A percentile compares a stretch with the other conserved stretches of the same genome.
Evolutionary conservation across 2,797 vertebrate species (phyloP).

Genomic region (Betta splendens): DNA sequence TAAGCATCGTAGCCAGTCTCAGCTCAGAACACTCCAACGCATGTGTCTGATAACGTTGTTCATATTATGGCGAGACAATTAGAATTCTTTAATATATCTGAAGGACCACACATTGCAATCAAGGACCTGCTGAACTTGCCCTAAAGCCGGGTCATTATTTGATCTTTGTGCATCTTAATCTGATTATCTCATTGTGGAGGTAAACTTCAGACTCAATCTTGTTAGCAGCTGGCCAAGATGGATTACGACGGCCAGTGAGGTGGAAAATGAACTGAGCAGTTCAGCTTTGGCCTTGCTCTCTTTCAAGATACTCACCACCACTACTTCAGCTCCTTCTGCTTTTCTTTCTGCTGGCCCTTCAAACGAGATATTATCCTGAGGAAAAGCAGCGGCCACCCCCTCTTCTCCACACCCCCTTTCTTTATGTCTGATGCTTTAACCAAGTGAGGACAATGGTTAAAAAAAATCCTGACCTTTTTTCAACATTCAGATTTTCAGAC

Average conservation of each 20-base stretch:
- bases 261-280: conserved; percentile 99
- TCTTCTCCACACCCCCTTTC: conserved; percentile 71
- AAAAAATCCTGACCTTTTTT: conserved; percentile 74
- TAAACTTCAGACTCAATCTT: conserved; percentile 99
- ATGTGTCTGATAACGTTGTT: conserved; percentile 36
- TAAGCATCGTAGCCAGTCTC: neutral
- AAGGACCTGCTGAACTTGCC: conserved; percentile 99
- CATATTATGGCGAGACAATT: conserved; percentile 76
- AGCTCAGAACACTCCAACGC: neutral
- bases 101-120: conserved; percentile 99
- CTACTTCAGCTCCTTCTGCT: conserved; percentile 89
- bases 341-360: conserved; percentile 84
- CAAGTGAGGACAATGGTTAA: conserved; percentile 76
- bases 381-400: conserved; percentile 70
- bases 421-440: conserved; percentile 77
- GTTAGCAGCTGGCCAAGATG: conserved; percentile 99
- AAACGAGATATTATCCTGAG: conserved; percentile 92
- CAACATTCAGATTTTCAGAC: conserved; percentile 70
- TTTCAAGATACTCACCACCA: conserved; percentile 91
- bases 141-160: conserved; percentile 99
- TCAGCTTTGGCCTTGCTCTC: conserved; percentile 98
- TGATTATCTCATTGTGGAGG: conserved; percentile 99
- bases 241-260: conserved; percentile 98
- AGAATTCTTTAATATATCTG: conserved; percentile 96
- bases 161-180: conserved; percentile 99